Evolutionary conservation across 2,888 invertebrate genomes (phyloP).

Genomic region (Clepsis dumicolana): DNA sequence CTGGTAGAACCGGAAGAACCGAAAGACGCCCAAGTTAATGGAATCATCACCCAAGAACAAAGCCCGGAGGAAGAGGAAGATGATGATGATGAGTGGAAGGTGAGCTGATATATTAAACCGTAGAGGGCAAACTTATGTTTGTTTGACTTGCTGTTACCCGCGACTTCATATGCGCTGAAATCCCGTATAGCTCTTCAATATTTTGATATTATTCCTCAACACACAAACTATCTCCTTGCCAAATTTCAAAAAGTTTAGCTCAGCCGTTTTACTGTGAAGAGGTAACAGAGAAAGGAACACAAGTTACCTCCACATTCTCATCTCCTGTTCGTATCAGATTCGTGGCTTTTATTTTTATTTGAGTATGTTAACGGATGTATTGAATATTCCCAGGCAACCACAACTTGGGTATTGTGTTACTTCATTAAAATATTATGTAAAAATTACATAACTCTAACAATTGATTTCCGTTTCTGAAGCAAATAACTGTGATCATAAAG

Average conservation of each 20-base stretch:
- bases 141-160: too few species aligned
- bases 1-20: slow-evolving; percentile 85
- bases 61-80: slow-evolving; percentile 78
- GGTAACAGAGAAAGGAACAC: too few species aligned
- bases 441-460: not conserved
- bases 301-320: too few species aligned
- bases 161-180: too few species aligned
- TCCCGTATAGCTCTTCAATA: too few species aligned
- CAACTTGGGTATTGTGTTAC: not conserved
- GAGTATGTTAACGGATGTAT: not conserved
- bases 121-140: too few species aligned
- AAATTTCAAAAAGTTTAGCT: too few species aligned
- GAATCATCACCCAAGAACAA: slow-evolving; percentile 60
- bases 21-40: slow-evolving; percentile 74
- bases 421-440: not conserved
- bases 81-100: slow-evolving; percentile 90
- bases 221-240: too few species aligned
- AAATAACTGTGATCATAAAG: not conserved
- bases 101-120: slow-evolving; percentile 53
- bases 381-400: slow-evolving; percentile 2
- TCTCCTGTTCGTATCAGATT: not conserved
- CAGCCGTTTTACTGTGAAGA: too few species aligned
- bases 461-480: not conserved
- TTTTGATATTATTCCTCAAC: too few species aligned
- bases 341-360: not conserved